Evolutionary conservation across 2,797 vertebrate genomes (phyloP), one percentile per base, ranked within the genome.

Genomic region (Crypturellus tataupa): DNA sequence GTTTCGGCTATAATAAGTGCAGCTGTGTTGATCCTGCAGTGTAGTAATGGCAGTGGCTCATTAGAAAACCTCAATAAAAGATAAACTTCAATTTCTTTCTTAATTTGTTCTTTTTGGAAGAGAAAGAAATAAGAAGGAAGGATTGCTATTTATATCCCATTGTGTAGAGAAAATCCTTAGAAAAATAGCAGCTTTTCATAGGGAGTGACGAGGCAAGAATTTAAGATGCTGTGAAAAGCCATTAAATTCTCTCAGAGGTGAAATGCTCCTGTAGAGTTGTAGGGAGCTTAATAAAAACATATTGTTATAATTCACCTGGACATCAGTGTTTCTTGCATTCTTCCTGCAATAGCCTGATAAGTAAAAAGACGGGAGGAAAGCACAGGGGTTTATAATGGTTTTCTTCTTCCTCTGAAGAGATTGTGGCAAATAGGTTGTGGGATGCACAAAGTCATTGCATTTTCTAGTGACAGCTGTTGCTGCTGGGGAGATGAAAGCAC

Each of bases 381-480:
- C 49, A 24, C 5, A 37, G 7, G 4, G 5, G 10, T 33, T 93
- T 85, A 31, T 65, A 46, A 39, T 69, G 17, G 55, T 67, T 65
- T 90, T 88, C 75, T 87, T 91, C 85, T 71, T 85, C 33, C 33
- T 86, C 72, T 87, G 65, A 92, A n/a, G 56, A 85, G 49, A 76
- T 17, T 42, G 21, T 39, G 44, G 33, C 85, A 62, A 91, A 59
- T 71, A 93, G 59, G 77, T 56, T 70, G 59, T 78, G 53, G 69
- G 58, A 83, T 86, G 53, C 77, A 81, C 75, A 93, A 80, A 94
- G 83, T 56, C 69, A 59, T 72, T 65, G 86, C 9, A 58, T 93
- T 95, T 92, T 84, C 67, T 71, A 82, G 80, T 85, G 94, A 83
- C 93, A 97, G 93, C 96, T 97, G 89, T 93, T 97, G 63, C 91